Conservation (phyloP, 2,113 vertebrate genomes). For the Ranitomeya variabilis region DNA sequence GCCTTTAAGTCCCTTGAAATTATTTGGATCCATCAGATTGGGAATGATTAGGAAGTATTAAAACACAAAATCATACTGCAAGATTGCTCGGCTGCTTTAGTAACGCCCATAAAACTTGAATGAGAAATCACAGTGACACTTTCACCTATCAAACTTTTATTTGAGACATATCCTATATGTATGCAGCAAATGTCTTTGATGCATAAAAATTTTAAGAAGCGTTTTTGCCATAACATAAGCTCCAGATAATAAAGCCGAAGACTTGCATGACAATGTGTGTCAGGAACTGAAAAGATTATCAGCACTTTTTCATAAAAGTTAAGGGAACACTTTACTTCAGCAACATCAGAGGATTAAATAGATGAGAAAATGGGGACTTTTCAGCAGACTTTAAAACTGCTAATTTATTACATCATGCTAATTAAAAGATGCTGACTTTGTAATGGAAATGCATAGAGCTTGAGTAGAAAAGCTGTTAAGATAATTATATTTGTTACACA, state of each 20-base stretch:
- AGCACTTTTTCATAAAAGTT: conserved; percentile 49
- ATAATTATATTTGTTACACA: conserved; percentile 73
- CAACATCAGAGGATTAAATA: conserved; percentile 74
- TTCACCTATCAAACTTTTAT: too few relatives aligned
- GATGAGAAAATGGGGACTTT: conserved; percentile 74
- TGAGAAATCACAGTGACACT: too few relatives aligned
- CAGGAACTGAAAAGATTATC: conserved; percentile 25
- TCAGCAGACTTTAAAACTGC: conserved; percentile 69
- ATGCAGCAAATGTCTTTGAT: background rate
- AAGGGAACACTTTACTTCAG: conserved; percentile 65
- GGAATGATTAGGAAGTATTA: too few relatives aligned
- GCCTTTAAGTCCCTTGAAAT: too few relatives aligned
- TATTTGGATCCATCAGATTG: too few relatives aligned
- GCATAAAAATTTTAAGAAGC: background rate
- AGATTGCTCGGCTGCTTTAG: too few relatives aligned
- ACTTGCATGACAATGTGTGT: conserved; percentile 6
- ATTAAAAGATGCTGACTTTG: conserved; percentile 73
- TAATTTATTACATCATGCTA: conserved; percentile 77
- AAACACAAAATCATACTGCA: too few relatives aligned
- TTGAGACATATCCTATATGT: too few relatives aligned
- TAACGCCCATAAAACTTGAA: too few relatives aligned
- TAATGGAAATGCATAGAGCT: conserved; percentile 73
- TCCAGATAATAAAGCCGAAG: background rate
- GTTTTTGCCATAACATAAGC: background rate
- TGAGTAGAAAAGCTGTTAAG: conserved; percentile 71